A percentile compares a stretch with the other conserved stretches of the same genome.
Evolutionary conservation across 2,797 vertebrate species (phyloP).

Genomic region (Uromys caudimaculatus): DNA sequence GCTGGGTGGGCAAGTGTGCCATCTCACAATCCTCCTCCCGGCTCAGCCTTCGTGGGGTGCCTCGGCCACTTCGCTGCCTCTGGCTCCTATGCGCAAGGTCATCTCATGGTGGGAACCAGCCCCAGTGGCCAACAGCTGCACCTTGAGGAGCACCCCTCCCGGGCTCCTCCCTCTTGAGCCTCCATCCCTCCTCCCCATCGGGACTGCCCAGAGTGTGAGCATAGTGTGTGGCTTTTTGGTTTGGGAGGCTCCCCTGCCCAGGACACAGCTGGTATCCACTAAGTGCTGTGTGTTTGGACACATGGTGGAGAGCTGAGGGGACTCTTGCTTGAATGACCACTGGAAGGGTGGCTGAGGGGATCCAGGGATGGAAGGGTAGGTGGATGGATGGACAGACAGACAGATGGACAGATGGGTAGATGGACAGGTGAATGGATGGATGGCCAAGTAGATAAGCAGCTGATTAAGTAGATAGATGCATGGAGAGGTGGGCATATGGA

Average conservation of each 20-base stretch:
- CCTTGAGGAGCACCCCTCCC: not conserved
- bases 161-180: not conserved
- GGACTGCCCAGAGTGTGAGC: not conserved
- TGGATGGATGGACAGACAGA: not conserved
- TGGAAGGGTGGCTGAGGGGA: not conserved
- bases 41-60: not conserved
- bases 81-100: not conserved
- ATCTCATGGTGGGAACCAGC: not conserved
- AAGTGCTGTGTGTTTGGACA: not conserved
- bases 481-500: not conserved
- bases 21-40: conserved; percentile 35
- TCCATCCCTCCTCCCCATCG: not conserved
- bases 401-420: too few species aligned
- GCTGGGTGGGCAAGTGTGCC: not conserved
- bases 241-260: not conserved
- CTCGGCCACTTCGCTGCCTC: not conserved
- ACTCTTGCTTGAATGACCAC: not conserved
- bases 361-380: not conserved
- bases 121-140: not conserved
- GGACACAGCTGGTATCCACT: not conserved
- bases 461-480: not conserved
- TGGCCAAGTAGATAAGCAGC: not conserved
- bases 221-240: accelerated
- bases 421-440: not conserved
- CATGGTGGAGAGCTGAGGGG: not conserved